Evolutionary conservation across 2,113 vertebrate genomes (phyloP).

Genomic region (Malurus cyaneus): DNA sequence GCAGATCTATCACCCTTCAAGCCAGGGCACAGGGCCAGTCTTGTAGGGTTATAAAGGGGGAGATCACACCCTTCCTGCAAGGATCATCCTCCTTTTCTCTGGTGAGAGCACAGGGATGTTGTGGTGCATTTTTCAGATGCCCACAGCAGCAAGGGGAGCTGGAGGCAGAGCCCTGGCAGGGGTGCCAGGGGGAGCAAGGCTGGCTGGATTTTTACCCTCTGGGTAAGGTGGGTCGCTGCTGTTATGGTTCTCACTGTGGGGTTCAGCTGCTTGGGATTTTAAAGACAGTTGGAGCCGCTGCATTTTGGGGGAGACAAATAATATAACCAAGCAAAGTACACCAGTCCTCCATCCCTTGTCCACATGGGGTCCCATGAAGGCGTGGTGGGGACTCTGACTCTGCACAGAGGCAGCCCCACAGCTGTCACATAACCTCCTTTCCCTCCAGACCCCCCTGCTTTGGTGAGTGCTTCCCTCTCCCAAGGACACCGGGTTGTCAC

Average conservation of each 20-base stretch:
- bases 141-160: neutral
- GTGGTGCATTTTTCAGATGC: rapidly evolving
- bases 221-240: rapidly evolving
- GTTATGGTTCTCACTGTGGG: neutral
- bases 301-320: neutral
- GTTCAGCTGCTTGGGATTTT: neutral
- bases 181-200: rapidly evolving
- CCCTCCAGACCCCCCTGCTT: neutral
- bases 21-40: neutral
- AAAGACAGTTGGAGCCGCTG: neutral
- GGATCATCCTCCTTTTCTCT: neutral
- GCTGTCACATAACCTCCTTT: neutral
- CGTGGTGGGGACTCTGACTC: neutral
- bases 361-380: neutral
- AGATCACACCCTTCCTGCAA: neutral
- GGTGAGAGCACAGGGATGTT: neutral
- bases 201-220: neutral
- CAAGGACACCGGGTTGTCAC: neutral
- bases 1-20: neutral
- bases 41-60: rapidly evolving
- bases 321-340: neutral
- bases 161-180: rapidly evolving
- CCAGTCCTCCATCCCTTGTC: neutral
- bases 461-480: rapidly evolving
- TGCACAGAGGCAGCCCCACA: neutral